A percentile compares a stretch with the other conserved stretches of the same genome.
Conservation (phyloP, 2,797 vertebrate genomes). For the Parotocinclus haroldoi region DNA sequence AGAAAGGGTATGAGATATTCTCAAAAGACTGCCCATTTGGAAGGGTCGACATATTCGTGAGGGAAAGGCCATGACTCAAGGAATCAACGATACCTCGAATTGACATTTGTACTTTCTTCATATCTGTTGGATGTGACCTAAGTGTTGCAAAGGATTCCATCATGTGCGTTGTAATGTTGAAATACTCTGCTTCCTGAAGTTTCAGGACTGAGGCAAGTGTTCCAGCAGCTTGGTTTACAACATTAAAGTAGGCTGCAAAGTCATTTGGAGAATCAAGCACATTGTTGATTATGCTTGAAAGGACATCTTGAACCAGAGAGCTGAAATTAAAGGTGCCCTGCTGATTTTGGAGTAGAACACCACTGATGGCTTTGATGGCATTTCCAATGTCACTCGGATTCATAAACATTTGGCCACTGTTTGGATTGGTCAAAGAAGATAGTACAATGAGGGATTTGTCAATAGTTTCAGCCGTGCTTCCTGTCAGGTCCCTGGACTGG, state of each 20-base stretch:
- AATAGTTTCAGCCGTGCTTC: slow-evolving; percentile 55
- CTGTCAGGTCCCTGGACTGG: slow-evolving; percentile 39
- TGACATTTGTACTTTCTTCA: slow-evolving; percentile 36
- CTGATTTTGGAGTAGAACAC: slow-evolving; percentile 42
- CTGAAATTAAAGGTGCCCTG: slow-evolving; percentile 22
- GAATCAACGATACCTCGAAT: slow-evolving; percentile 40
- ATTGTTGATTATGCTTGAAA: slow-evolving; percentile 41
- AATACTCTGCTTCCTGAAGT: slow-evolving; percentile 37
- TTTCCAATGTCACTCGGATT: slow-evolving; percentile 19
- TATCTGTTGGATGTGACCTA: slow-evolving; percentile 38
- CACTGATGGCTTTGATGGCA: slow-evolving; percentile 38
- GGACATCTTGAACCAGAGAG: slow-evolving; percentile 32
- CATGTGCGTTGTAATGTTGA: slow-evolving; percentile 52
- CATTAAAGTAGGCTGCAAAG: slow-evolving; percentile 35
- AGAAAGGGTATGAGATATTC: slow-evolving; percentile 26
- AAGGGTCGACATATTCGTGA: slow-evolving; percentile 16
- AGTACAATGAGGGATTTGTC: slow-evolving; percentile 58
- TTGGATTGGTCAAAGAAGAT: slow-evolving; percentile 61
- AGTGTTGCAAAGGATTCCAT: slow-evolving; percentile 46
- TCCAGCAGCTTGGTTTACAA: slow-evolving; percentile 42
- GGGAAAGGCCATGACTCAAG: slow-evolving; percentile 32
- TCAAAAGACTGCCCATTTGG: slow-evolving; percentile 35
- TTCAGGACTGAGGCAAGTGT: slow-evolving; percentile 41
- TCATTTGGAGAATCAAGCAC: slow-evolving; percentile 20
- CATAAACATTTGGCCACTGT: slow-evolving; percentile 48